A percentile compares a stretch with the other conserved stretches of the same genome.
These are phyloP conservation scores for Meloe dianella DNA, from an alignment of 2,888 invertebrate genomes.

Conservation along the genomic window DNA sequence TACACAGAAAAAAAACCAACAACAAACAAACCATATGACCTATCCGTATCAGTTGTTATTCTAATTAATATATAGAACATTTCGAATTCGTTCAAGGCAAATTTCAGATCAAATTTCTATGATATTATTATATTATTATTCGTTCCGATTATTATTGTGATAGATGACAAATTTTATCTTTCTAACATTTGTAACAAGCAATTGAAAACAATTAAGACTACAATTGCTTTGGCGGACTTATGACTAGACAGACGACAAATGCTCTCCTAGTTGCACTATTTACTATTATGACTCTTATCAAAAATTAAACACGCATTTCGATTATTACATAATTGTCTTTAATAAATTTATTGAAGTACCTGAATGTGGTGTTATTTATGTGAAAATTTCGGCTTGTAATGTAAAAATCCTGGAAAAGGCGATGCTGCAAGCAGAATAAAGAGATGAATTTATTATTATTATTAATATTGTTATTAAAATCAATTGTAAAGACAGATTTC, in stretches of 20 bases:
- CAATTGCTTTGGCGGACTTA: constrained; percentile 34
- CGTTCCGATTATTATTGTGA: neutral
- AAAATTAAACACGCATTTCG: constrained; percentile 16
- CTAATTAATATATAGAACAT: neutral
- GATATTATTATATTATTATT: too few species aligned
- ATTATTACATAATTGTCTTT: constrained; percentile 20
- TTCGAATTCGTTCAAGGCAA: neutral
- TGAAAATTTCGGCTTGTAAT: constrained; percentile 7
- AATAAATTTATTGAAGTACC: constrained; percentile 12
- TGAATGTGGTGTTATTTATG: neutral
- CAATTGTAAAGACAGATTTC: constrained; percentile 17
- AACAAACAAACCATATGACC: neutral
- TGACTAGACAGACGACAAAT: constrained; percentile 27
- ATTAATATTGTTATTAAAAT: constrained; percentile 27
- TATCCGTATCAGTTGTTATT: neutral
- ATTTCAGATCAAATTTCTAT: neutral
- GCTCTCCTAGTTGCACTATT: constrained; percentile 13
- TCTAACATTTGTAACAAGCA: constrained; percentile 16
- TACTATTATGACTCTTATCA: constrained; percentile 20
- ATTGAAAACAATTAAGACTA: constrained; percentile 35
- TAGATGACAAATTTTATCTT: neutral
- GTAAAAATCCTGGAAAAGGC: neutral
- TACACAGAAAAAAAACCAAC: neutral
- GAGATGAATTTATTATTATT: constrained; percentile 26
- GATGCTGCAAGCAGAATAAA: constrained; percentile 39